phyloP scores from a whole-genome alignment of 2,797 vertebrate species.

The Graptemys geographica region DNA sequence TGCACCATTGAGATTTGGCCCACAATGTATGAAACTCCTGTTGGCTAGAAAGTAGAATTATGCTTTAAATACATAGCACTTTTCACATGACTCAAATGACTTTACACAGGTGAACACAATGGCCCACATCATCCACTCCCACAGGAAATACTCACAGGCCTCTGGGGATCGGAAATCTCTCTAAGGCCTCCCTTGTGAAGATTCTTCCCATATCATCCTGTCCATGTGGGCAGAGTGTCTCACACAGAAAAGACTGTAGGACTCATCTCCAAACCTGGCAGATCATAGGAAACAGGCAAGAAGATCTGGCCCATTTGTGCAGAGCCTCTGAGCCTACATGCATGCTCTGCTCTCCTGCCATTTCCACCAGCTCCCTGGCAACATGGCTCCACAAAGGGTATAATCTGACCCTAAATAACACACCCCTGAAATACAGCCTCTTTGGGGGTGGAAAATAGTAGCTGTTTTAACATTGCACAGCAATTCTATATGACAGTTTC shows the following conservation, averaged over 20 bases:
- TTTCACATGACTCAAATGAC: neutral
- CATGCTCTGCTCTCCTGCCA: neutral
- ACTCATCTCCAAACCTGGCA: neutral
- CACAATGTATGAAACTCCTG: neutral
- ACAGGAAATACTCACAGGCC: neutral
- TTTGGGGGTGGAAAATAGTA: neutral
- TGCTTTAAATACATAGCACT: neutral
- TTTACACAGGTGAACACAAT: neutral
- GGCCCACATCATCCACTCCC: neutral
- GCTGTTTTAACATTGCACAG: neutral
- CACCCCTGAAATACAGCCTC: neutral
- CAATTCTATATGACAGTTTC: neutral
- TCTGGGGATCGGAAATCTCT: neutral
- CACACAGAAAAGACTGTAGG: neutral
- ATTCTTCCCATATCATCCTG: neutral
- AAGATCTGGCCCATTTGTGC: rapidly evolving
- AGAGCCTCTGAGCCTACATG: neutral
- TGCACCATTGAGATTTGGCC: neutral
- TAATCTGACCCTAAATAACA: neutral
- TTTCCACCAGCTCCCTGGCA: neutral
- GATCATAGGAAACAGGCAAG: neutral
- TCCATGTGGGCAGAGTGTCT: no score
- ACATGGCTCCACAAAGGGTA: neutral
- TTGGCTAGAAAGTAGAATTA: neutral
- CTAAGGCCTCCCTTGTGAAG: neutral